Evolutionary conservation across 2,797 vertebrate genomes (phyloP), one percentile per base, ranked within the genome.

Genomic region (Amniataba percoides): DNA sequence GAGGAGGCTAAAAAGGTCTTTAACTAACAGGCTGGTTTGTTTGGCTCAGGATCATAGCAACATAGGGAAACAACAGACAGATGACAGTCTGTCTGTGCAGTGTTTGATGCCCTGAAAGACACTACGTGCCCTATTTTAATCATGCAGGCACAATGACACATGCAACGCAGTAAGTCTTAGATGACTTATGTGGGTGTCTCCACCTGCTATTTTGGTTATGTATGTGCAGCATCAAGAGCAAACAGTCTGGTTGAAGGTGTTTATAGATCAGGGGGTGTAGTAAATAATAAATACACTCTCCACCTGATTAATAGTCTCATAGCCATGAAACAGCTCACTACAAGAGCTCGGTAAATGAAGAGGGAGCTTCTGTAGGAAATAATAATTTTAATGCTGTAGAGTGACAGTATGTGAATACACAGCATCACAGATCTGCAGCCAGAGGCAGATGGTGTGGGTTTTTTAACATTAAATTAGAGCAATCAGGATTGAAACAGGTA

Each of bases 21-120:
- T 16, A 18, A 21, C 9, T 27, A 36, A 51, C n/a, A 51, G 58
- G 57, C 23, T 23, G 53, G 19, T 61, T 70, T 78, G 61, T 62
- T 71, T 75, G 57, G 16, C 48, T 64, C 34, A 10, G 55, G 42
- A 55, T 56, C 67, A 71, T 53, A 63, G 66, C 66, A 71, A 83
- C 71, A 31, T 3, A 46, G 10, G 58, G 36, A 69, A 58, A 78
- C 80, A 57, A 59, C 16, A 70, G 21, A 52, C 36, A 45, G 23
- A 42, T 46, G 51, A 36, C 34, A 36, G 34, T 43, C 36, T 43
- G 15, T 66, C 14, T 36, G 40, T 12, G 55, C 43, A 16, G 25
- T 14, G 27, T 13, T 11, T 34, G 66, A 68, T 45, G 40, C 58
- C n/a, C 23, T 6, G 40, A 36, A 36, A 36, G 34, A 36, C 34